phyloP scores from a whole-genome alignment of 2,797 vertebrate species.

The Eulemur coronatus region DNA sequence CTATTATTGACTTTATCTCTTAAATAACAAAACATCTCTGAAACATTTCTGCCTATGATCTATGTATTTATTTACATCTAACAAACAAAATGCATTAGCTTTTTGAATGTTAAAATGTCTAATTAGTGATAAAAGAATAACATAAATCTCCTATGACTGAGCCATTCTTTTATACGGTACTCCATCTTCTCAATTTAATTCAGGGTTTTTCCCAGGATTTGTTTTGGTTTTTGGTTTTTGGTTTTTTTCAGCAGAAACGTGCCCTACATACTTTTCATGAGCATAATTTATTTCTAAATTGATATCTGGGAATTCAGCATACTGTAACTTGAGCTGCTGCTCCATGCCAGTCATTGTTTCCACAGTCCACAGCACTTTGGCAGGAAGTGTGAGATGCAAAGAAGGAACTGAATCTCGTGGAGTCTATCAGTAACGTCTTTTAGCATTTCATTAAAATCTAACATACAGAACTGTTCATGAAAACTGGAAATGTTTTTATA shows the following conservation, averaged over 20 bases:
- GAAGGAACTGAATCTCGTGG: constrained; percentile 46
- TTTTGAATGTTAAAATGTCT: background rate
- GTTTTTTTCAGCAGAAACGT: constrained; percentile 59
- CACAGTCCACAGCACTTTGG: constrained; percentile 60
- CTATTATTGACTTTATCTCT: background rate
- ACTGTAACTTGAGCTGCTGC: constrained; percentile 69
- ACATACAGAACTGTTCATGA: background rate
- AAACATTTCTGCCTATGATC: constrained; percentile 5
- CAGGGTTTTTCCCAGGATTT: constrained; percentile 22
- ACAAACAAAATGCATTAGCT: constrained; percentile 8
- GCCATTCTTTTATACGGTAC: background rate
- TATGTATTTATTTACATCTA: background rate
- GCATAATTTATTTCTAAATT: constrained; percentile 81
- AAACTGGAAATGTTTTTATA: background rate
- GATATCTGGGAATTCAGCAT: constrained; percentile 68
- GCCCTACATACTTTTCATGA: constrained; percentile 71
- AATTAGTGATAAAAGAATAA: background rate
- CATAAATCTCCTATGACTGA: background rate
- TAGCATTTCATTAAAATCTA: constrained; percentile 30
- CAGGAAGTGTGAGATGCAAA: constrained; percentile 65
- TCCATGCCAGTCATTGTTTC: constrained; percentile 73
- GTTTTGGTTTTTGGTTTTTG: background rate
- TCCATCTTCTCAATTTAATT: constrained; percentile 1
- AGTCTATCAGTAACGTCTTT: constrained; percentile 24
- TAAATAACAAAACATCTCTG: constrained; percentile 24